These are phyloP conservation scores for Lasaia peninsularis DNA, from an alignment of 1,140 invertebrate genomes.

Conservation along the genomic window DNA sequence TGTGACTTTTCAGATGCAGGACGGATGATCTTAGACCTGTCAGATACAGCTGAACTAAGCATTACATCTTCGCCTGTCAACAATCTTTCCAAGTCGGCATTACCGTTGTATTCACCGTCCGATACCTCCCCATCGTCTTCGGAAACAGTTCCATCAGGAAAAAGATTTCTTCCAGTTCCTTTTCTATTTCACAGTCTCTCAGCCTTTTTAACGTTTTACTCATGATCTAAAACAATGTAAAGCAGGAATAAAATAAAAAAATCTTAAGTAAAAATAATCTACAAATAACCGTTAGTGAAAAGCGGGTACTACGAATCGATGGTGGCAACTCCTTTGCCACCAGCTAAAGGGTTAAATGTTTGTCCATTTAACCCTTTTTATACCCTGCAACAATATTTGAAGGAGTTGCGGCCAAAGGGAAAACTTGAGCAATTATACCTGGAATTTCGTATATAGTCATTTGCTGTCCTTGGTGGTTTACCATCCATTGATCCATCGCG, in stretches of 20 bases:
- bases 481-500: not conserved
- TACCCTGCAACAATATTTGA: too few relatives aligned
- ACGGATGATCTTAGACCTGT: constrained; percentile 5
- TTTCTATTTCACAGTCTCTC: constrained; percentile 11
- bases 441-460: not conserved
- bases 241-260: constrained; percentile 1
- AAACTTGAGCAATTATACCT: too few relatives aligned
- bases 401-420: too few relatives aligned
- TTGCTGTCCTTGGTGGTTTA: not conserved
- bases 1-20: constrained; percentile 12
- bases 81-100: constrained; percentile 10
- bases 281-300: constrained; percentile 2
- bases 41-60: constrained; percentile 14
- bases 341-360: too few relatives aligned
- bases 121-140: constrained; percentile 16
- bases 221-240: not conserved
- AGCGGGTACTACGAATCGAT: not conserved
- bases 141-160: constrained; percentile 18
- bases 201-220: constrained; percentile 1
- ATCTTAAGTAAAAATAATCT: constrained; percentile 3
- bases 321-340: not conserved
- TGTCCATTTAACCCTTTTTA: too few relatives aligned
- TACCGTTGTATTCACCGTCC: constrained; percentile 19
- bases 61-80: constrained; percentile 19
- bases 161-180: constrained; percentile 17